Conservation (phyloP, 2,797 vertebrate species). For the Macropus fuliginosus region DNA sequence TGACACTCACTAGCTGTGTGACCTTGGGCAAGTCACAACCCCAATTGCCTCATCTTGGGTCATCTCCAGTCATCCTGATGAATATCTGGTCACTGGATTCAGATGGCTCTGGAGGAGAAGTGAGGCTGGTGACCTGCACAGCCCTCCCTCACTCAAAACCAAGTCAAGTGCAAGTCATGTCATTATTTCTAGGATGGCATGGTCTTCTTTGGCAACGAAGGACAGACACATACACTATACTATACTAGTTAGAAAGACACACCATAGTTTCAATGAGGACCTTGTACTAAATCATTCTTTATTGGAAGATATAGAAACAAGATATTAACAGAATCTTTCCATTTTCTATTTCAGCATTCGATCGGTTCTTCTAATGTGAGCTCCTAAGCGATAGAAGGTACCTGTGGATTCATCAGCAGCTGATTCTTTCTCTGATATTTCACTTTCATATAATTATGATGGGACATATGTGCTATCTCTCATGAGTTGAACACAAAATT, state of each 20-base stretch:
- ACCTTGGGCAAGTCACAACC: too few species aligned
- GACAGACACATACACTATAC: too few species aligned
- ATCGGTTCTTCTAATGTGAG: background rate
- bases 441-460: background rate
- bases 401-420: background rate
- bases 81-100: too few species aligned
- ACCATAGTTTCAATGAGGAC: background rate
- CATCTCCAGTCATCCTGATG: too few species aligned
- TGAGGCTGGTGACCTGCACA: too few species aligned
- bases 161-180: too few species aligned
- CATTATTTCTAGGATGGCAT: too few species aligned
- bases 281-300: background rate
- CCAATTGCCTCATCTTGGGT: too few species aligned
- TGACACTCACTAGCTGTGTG: too few species aligned
- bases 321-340: background rate
- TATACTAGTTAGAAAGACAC: background rate
- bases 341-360: background rate
- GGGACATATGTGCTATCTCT: background rate
- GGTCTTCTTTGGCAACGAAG: too few species aligned
- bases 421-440: background rate
- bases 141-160: too few species aligned
- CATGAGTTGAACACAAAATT: background rate
- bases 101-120: too few species aligned
- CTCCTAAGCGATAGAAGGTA: background rate
- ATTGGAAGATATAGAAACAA: background rate